Base-by-base conservation (phyloP, 1,140 invertebrate genomes). In the Drosophila micromelanica region DNA sequence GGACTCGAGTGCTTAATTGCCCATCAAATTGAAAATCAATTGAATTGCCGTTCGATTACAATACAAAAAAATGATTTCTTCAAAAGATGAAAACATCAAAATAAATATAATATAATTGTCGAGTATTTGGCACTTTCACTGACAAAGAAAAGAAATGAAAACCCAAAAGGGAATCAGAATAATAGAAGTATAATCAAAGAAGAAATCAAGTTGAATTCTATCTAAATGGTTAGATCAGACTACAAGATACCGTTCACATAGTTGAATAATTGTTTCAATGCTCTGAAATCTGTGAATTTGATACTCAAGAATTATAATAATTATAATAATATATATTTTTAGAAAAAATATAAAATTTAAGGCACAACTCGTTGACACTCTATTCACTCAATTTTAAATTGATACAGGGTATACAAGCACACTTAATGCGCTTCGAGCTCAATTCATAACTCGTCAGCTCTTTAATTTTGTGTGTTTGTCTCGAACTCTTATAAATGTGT, bases 21-120 rank as follows among this genome's bases (percentile, higher is more conserved):
- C 17, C 30, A 46, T 62, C 38, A n/a, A 69, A 62, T 72, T 72
- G 69, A 15, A 72, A 67, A 59, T 72, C 69, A 72, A 72, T 72
- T 72, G 62, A 72, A 30, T 40, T 37, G 51, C 37, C 43, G 62
- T 7, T 46, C 30, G 60, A 48, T 56, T 61, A 65, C 52, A 65
- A 72, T 52, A 38, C 38, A 40, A 54, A 59, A 54, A 59, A 38
- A 56, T 57, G 5, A 71, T 37, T 51, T 43, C 49, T 49, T 48
- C 27, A 38, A 63, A 17, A 32, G 4, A 43, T 52, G 43, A 59
- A 35, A 59, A 68, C 42, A 45, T 30, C 6, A 8, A 35, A 37
- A 23, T 11, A 64, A 11, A 17, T 17, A 59, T n/a, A 17, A 57
- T 30, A 49, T 8, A 17, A 30, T 64, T 48, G 51, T 42, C 51